Conservation (phyloP, 2,113 vertebrate genomes). For the Camelus bactrianus region DNA sequence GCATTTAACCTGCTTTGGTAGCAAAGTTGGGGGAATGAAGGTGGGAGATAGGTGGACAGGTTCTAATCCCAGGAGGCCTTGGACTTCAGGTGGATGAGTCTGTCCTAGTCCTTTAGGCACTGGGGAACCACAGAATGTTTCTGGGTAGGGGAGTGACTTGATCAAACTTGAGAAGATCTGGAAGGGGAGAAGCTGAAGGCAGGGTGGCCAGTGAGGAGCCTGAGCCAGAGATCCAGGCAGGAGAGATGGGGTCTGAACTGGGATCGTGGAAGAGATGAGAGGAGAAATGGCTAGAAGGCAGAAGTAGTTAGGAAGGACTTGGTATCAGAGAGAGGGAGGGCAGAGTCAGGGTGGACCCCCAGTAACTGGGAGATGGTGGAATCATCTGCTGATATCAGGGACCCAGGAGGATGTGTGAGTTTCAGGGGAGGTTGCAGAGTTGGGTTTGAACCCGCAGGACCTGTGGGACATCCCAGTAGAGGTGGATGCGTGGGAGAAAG, state of each 20-base stretch:
- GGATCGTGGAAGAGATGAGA: neutral
- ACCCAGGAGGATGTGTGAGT: neutral
- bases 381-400: neutral
- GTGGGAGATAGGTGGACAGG: neutral
- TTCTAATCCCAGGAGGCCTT: neutral
- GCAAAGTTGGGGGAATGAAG: neutral
- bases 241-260: neutral
- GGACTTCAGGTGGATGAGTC: neutral
- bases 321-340: neutral
- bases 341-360: neutral
- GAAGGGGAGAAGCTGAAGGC: neutral
- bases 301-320: neutral
- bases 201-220: neutral
- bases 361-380: neutral
- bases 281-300: neutral
- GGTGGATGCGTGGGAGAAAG: neutral
- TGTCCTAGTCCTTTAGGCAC: neutral
- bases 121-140: neutral
- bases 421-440: neutral
- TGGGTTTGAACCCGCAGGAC: neutral
- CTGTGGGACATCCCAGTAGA: neutral
- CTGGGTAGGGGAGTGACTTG: neutral
- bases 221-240: neutral
- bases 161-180: neutral
- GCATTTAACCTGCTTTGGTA: neutral